Conservation (phyloP, 2,113 vertebrate species). For the Mesocricetus auratus region DNA sequence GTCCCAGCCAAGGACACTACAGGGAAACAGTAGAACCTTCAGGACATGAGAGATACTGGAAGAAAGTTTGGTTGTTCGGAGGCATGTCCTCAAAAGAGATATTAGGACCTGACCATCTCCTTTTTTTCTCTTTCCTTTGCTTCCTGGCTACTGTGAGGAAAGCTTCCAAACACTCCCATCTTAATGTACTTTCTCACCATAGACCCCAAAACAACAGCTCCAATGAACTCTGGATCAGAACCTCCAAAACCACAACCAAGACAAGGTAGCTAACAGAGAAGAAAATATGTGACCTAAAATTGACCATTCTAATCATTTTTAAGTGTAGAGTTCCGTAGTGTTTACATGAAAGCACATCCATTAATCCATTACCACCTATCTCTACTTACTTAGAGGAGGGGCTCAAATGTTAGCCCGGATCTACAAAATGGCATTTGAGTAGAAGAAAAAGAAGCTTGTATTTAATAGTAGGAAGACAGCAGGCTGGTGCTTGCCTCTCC, state of each 20-base stretch:
- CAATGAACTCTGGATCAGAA: background rate
- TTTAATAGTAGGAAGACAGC: background rate
- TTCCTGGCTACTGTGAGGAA: background rate
- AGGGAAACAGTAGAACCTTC: background rate
- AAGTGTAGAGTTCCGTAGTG: background rate
- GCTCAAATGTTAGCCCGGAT: background rate
- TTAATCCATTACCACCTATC: background rate
- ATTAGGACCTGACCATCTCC: background rate
- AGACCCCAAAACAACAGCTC: background rate
- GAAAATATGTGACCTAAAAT: background rate
- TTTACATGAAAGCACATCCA: too few relatives aligned
- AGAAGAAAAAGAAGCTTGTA: background rate
- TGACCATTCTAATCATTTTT: background rate
- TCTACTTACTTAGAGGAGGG: background rate
- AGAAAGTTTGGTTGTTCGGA: background rate
- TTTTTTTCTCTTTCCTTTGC: background rate
- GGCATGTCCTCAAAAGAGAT: background rate
- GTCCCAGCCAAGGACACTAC: background rate
- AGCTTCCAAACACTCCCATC: background rate
- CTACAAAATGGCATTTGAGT: conserved; percentile 13
- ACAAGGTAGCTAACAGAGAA: background rate
- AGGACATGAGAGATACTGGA: background rate
- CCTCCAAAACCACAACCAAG: background rate
- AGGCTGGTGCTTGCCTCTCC: background rate
- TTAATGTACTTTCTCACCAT: background rate